Evolutionary conservation across 2,113 vertebrate genomes (phyloP), one percentile per base, ranked within the genome.

Genomic region (Anguilla japonica): DNA sequence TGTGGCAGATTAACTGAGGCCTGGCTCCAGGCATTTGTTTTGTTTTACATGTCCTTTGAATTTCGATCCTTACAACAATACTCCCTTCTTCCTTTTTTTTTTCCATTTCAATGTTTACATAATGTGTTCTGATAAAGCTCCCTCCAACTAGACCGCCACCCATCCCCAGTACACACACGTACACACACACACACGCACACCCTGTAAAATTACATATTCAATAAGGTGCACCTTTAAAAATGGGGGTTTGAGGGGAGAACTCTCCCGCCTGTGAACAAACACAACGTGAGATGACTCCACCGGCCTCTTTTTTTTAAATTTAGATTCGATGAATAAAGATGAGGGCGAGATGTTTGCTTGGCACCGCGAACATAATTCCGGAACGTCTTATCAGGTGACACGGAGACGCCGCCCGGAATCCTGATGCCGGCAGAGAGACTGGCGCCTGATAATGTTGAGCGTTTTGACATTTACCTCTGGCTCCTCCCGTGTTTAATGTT

Each of bases 301-400:
- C 56, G 40, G 56, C 20, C 79, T 26, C 60, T 67, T 67, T 67
- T 67, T 67, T 81, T 63, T 0, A 34, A 34, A 86, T 67, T 81
- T 63, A 41, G 81, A 40, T 82, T 81, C 81, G 85, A 57, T 81
- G 79, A 63, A 82, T 82, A 67, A 86, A 40, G 85, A 82, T 67
- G 79, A 86, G 71, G 29, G 71, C 9, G 71, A 75, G 13, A 75
- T 84, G 39, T 84, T 60, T 81, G 46, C 40, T 60, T 43, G 56
- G 84, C 78, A 60, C 75, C 78, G 39, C 53, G 41, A 60, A 86
- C 34, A 46, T 80, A 67, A 86, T 81, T 67, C 56, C 26, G 34
- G 11, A 81, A 81, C n/a, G 79, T n/a, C 46, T 81, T 81, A 79
- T 85, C 50, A 60, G 67, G 53, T 81, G 84, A 60, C 84, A 57